phyloP scores from a whole-genome alignment of 1,140 invertebrate species.

The Bombus terrestris region DNA sequence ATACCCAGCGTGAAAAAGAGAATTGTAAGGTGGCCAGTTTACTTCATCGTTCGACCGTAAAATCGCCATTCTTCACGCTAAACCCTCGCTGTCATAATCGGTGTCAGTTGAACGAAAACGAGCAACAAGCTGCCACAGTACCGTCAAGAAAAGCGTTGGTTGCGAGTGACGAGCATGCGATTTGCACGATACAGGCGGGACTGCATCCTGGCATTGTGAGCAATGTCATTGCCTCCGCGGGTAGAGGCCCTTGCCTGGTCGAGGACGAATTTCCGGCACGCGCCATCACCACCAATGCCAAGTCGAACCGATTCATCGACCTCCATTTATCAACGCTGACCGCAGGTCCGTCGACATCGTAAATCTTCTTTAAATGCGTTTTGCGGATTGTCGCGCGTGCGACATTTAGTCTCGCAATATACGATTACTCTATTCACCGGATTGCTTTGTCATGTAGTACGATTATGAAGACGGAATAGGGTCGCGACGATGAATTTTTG shows the following conservation, averaged over 20 bases:
- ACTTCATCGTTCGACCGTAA: not conserved
- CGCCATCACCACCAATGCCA: slow-evolving; percentile 47
- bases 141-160: not conserved
- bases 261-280: slow-evolving; percentile 61
- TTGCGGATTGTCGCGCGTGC: not conserved
- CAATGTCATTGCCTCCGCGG: slow-evolving; percentile 68
- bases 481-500: not conserved
- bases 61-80: not conserved
- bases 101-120: not conserved
- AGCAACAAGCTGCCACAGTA: not conserved
- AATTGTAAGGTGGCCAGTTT: not conserved
- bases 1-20: not conserved
- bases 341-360: not conserved
- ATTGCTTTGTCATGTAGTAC: not conserved
- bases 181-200: slow-evolving; percentile 53
- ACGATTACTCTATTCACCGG: not conserved
- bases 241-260: slow-evolving; percentile 53
- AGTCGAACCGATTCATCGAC: slow-evolving; percentile 44
- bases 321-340: slow-evolving; percentile 31
- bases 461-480: not conserved
- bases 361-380: slow-evolving; percentile 14
- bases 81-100: not conserved
- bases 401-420: not conserved
- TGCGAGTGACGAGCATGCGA: not conserved
- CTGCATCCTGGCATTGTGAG: slow-evolving; percentile 65